Base-by-base conservation (phyloP, 1,140 invertebrate species). In the Drosophila sturtevanti region DNA sequence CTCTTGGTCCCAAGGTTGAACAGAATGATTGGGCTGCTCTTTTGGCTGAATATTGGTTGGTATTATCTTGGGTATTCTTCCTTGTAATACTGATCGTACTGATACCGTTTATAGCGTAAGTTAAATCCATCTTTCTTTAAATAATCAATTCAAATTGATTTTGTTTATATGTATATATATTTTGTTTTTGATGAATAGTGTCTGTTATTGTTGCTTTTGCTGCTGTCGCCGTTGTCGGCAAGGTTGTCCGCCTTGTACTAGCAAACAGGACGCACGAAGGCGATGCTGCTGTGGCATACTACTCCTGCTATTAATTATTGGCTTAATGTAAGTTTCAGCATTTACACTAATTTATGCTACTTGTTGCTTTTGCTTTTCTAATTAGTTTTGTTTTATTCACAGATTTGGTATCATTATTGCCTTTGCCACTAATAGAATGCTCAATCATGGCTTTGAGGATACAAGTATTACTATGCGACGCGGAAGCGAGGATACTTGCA, bases 161-260 rank as follows among this genome's bases (percentile, higher is more conserved):
- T n/a, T n/a, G n/a, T n/a, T n/a, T n/a, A n/a, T n/a, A n/a, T n/a
- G n/a, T n/a, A n/a, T n/a, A n/a, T n/a, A n/a, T n/a, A n/a, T 31
- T 22, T 3, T 1, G 11, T 44, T 92, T 51, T 14, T 41, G 79
- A 94, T 31, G 27, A 6, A 4, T 10, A 48, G 94, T 2, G 90
- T 95, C 61, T 94, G 93, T 77, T 96, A 97, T 92, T 97, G 97
- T 91, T 98, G 97, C 91, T 98, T 97, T 92, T 96, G 97, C 79
- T 96, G 96, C 70, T 95, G 94, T 91, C 96, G 96, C 21, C 94
- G 94, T 64, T 97, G 95, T 92, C 96, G 94, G 31, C 95, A 93
- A 16, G 94, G 94, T 3, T 94, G 94, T 58, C 94, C 96, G 66
- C 95, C 95, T 4, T 96, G 96, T 92, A 97, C 97, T 91, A 96